Conservation (phyloP, 2,113 vertebrate species). For the Amphilophus citrinellus region DNA sequence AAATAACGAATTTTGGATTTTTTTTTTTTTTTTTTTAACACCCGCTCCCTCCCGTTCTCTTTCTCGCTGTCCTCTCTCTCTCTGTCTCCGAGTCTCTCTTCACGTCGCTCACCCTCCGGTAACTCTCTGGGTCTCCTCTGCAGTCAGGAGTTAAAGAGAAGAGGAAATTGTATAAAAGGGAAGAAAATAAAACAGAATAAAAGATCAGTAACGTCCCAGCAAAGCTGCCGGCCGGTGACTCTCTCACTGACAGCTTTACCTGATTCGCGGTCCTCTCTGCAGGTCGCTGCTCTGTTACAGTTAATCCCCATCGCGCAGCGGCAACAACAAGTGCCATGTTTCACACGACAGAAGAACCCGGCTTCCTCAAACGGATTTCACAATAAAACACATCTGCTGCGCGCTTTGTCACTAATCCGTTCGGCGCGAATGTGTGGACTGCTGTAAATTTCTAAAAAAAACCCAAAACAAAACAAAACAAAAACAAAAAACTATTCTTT, state of each 20-base stretch:
- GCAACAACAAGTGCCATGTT: background rate
- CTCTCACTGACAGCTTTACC: conserved; percentile 6
- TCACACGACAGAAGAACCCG: accelerated
- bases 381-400: conserved; percentile 32
- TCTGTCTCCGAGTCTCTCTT: conserved; percentile 18
- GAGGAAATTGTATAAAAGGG: background rate
- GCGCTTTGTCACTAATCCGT: too few species aligned
- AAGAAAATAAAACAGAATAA: background rate
- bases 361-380: conserved; percentile 51
- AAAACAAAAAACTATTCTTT: too few species aligned
- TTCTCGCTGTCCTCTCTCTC: background rate
- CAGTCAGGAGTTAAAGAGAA: conserved; percentile 11
- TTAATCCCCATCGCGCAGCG: conserved; percentile 55
- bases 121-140: conserved; percentile 38
- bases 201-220: conserved; percentile 6
- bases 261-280: conserved; percentile 45
- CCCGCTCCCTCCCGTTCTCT: background rate
- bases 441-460: background rate
- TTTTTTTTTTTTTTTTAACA: conserved; percentile 19
- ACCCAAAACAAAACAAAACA: too few species aligned
- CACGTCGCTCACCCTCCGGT: conserved; percentile 28
- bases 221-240: conserved; percentile 18
- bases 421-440: background rate
- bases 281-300: conserved; percentile 55
- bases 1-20: conserved; percentile 6